A percentile compares a stretch with the other conserved stretches of the same genome.
These are phyloP conservation scores for Coregonus ussuriensis DNA, from an alignment of 2,797 vertebrate genomes.

Conservation along the genomic window DNA sequence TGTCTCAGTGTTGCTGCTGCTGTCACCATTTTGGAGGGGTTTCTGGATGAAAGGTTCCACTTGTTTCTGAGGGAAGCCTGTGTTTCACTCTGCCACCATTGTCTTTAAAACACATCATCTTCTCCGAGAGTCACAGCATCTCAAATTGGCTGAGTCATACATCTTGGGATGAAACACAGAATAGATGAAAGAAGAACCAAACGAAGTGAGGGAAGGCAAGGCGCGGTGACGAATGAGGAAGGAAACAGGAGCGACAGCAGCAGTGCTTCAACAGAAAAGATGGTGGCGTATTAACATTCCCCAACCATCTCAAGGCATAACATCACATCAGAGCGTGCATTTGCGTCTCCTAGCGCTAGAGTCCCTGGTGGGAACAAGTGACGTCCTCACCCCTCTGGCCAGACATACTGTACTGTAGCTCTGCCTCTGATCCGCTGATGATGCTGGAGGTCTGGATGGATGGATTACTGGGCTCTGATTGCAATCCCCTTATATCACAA, in stretches of 20 bases:
- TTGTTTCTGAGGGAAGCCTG: background rate
- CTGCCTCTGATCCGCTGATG: slow-evolving; percentile 56
- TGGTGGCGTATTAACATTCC: background rate
- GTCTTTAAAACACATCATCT: background rate
- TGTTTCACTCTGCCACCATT: background rate
- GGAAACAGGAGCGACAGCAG: slow-evolving; percentile 6
- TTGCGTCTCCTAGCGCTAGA: background rate
- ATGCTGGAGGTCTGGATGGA: slow-evolving; percentile 66
- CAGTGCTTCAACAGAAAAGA: background rate
- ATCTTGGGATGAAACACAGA: slow-evolving; percentile 17
- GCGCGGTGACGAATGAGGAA: slow-evolving; percentile 1
- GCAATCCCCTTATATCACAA: slow-evolving; percentile 64
- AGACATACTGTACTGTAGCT: slow-evolving; percentile 27
- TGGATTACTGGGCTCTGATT: slow-evolving; percentile 63
- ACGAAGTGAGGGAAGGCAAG: background rate
- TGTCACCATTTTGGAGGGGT: background rate
- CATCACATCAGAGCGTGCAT: background rate
- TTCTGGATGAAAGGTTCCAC: background rate
- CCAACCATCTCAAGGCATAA: background rate
- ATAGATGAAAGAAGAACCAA: slow-evolving; percentile 12
- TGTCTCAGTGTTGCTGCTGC: background rate
- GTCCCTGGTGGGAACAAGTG: background rate
- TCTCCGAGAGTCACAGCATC: background rate
- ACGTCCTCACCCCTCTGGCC: slow-evolving; percentile 23
- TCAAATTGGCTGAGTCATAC: slow-evolving; percentile 24